These are phyloP conservation scores for Globodera ellingtonae DNA, from an alignment of 1,140 invertebrate genomes.

Conservation along the genomic window DNA sequence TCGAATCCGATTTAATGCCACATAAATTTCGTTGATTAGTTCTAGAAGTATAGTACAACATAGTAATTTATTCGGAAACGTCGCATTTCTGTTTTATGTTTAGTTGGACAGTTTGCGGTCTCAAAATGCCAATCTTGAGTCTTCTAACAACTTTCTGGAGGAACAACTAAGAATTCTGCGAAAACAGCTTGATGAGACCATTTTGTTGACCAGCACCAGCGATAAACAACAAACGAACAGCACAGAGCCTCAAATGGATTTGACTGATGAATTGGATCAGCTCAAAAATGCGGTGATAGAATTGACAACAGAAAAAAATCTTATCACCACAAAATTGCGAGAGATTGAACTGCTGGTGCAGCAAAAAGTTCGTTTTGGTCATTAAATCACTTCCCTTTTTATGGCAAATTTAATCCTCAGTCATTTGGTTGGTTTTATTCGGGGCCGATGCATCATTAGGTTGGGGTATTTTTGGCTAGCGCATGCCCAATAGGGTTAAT, in stretches of 20 bases:
- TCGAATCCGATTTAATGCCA: too few relatives aligned
- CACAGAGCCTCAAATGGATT: not conserved
- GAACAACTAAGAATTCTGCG: constrained; percentile 39
- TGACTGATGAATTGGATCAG: not conserved
- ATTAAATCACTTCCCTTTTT: too few relatives aligned
- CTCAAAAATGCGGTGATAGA: not conserved
- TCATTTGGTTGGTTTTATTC: too few relatives aligned
- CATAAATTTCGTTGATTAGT: too few relatives aligned
- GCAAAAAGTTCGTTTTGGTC: constrained; percentile 39
- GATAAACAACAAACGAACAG: not conserved
- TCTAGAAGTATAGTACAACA: too few relatives aligned
- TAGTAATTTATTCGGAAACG: too few relatives aligned
- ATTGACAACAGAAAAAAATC: not conserved
- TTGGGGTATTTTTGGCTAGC: too few relatives aligned
- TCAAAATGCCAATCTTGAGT: constrained; percentile 33
- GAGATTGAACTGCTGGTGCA: constrained; percentile 21
- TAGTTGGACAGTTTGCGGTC: constrained; percentile 18
- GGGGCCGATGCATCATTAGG: too few relatives aligned
- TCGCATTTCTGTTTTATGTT: not conserved
- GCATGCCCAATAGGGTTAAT: too few relatives aligned
- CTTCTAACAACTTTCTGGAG: constrained; percentile 40
- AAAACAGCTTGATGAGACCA: not conserved
- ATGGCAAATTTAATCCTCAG: too few relatives aligned
- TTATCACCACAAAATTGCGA: not conserved
- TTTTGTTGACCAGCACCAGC: not conserved